phyloP scores from a whole-genome alignment of 2,888 invertebrate species.

The Aspidapion aeneum region DNA sequence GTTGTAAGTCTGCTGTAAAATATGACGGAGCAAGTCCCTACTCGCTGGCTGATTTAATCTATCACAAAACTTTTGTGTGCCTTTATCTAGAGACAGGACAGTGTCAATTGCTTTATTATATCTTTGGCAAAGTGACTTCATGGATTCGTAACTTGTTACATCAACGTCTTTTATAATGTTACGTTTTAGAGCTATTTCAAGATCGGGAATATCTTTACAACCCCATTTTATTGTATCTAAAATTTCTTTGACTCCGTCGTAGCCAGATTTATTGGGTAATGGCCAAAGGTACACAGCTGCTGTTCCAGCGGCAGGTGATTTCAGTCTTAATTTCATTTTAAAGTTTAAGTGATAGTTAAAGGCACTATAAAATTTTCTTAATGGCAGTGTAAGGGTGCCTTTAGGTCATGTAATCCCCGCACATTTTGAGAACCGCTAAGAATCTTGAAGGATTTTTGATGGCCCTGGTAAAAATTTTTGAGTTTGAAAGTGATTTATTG shows the following conservation, averaged over 20 bases:
- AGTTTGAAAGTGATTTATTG: too few relatives aligned
- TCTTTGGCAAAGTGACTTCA: slow-evolving; percentile 22
- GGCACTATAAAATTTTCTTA: background rate
- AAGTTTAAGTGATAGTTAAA: background rate
- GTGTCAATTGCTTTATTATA: slow-evolving; percentile 25
- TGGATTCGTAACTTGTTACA: slow-evolving; percentile 18
- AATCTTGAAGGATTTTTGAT: slow-evolving; percentile 9
- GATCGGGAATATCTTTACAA: slow-evolving; percentile 24
- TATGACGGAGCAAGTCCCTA: slow-evolving; percentile 20
- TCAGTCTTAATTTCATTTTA: slow-evolving; percentile 24
- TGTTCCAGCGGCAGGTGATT: slow-evolving; percentile 22
- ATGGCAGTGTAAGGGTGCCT: slow-evolving; percentile 13
- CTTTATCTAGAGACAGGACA: slow-evolving; percentile 23
- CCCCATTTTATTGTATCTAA: slow-evolving; percentile 25
- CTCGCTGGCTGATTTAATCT: slow-evolving; percentile 20
- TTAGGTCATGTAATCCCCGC: slow-evolving; percentile 9
- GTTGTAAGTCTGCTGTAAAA: slow-evolving; percentile 24
- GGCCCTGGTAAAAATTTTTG: background rate
- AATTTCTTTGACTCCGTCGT: slow-evolving; percentile 23
- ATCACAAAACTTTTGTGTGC: slow-evolving; percentile 26
- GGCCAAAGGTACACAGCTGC: slow-evolving; percentile 23
- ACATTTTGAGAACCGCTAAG: slow-evolving; percentile 17
- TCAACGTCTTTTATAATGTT: slow-evolving; percentile 24
- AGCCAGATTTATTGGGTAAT: slow-evolving; percentile 22
- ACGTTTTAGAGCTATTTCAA: slow-evolving; percentile 22